Conservation (phyloP, 1,140 invertebrate species). For the Phocides pigmalion region DNA sequence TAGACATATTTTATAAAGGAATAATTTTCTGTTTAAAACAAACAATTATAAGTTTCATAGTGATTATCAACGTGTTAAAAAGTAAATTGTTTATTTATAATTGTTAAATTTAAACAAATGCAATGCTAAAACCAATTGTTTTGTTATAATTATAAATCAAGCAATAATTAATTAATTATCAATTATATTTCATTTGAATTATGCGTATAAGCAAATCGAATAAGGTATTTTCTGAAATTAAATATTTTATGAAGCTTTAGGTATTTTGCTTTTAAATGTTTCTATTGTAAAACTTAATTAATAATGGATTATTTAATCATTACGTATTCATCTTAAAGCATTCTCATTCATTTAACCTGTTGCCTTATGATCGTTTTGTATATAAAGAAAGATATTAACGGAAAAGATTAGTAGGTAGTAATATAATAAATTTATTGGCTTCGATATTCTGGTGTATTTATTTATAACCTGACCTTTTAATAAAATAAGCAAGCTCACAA, state of each 20-base stretch:
- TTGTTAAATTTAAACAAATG: too few relatives aligned
- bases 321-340: slow-evolving; percentile 54
- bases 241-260: neutral
- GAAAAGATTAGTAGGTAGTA: slow-evolving; percentile 68
- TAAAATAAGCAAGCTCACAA: too few relatives aligned
- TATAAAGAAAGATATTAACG: slow-evolving; percentile 77
- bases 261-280: slow-evolving; percentile 12
- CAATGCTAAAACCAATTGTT: too few relatives aligned
- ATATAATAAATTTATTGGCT: slow-evolving; percentile 81
- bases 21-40: too few relatives aligned
- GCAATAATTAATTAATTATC: too few relatives aligned
- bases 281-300: neutral
- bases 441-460: slow-evolving; percentile 59
- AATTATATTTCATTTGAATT: too few relatives aligned
- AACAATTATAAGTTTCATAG: too few relatives aligned
- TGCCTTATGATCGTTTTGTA: slow-evolving; percentile 83
- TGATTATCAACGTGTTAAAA: too few relatives aligned
- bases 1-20: slow-evolving; percentile 39
- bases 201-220: too few relatives aligned
- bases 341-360: slow-evolving; percentile 76
- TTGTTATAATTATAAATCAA: too few relatives aligned
- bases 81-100: too few relatives aligned
- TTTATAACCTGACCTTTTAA: neutral
- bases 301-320: neutral
- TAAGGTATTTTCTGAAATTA: too few relatives aligned